Conservation (phyloP, 2,888 invertebrate genomes). For the Caenorhabditis sinica region DNA sequence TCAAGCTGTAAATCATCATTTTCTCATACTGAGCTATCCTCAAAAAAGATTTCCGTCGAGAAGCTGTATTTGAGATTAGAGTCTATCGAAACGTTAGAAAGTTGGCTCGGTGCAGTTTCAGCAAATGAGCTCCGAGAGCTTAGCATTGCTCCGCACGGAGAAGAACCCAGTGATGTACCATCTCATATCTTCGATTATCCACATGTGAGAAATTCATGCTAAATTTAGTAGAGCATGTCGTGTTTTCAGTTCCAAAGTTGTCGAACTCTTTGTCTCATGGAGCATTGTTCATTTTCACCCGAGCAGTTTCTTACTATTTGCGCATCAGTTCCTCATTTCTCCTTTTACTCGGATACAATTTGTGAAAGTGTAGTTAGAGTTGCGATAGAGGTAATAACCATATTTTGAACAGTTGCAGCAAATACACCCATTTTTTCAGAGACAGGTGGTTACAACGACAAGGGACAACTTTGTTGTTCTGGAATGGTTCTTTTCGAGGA, state of each 20-base stretch:
- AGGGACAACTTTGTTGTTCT: constrained; percentile 19
- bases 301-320: constrained; percentile 22
- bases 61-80: constrained; percentile 22
- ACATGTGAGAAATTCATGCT: not conserved
- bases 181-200: constrained; percentile 17
- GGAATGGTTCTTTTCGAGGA: constrained; percentile 31
- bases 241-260: constrained; percentile 21
- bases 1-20: not conserved
- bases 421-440: not conserved
- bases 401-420: not conserved
- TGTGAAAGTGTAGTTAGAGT: not conserved
- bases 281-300: constrained; percentile 31
- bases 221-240: not conserved
- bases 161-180: constrained; percentile 5
- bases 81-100: constrained; percentile 2
- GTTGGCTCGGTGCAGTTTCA: constrained; percentile 7
- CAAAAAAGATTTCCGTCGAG: not conserved
- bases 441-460: not conserved
- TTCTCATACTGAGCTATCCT: not conserved
- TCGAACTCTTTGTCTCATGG: constrained; percentile 19
- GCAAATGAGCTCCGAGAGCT: not conserved
- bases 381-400: constrained; percentile 12
- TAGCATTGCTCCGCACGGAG: constrained; percentile 19
- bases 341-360: constrained; percentile 29
- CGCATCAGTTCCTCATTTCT: constrained; percentile 24